Evolutionary conservation across 2,113 vertebrate species (phyloP).

Genomic region (Chamaetylas fuelleborni): DNA sequence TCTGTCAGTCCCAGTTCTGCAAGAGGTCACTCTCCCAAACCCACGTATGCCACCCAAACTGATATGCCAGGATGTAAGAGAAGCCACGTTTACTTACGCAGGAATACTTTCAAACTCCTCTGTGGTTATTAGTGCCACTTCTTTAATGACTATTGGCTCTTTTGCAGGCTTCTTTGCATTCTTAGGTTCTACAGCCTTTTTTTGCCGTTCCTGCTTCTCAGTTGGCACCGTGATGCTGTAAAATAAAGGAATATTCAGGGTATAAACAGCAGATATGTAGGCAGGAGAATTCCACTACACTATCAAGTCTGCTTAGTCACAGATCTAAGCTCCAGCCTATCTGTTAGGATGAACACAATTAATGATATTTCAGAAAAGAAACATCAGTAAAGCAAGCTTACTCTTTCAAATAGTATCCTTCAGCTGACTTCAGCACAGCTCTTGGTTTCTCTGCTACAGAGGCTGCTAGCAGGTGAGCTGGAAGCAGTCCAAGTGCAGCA

Average conservation of each 20-base stretch:
- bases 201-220: background rate
- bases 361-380: background rate
- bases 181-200: background rate
- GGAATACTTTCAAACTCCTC: slow-evolving; percentile 73
- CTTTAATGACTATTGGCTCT: slow-evolving; percentile 41
- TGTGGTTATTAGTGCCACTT: slow-evolving; percentile 56
- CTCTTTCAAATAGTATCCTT: background rate
- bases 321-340: background rate
- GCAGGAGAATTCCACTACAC: background rate
- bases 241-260: background rate
- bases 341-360: background rate
- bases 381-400: background rate
- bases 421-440: background rate
- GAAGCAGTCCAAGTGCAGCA: background rate
- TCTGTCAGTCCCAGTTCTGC: background rate
- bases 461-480: background rate
- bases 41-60: accelerated
- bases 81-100: slow-evolving; percentile 59
- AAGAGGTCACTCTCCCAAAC: background rate
- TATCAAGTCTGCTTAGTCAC: background rate
- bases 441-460: background rate
- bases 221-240: background rate
- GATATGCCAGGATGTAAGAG: background rate
- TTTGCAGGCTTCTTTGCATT: slow-evolving; percentile 32
- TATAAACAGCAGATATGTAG: background rate